phyloP scores from a whole-genome alignment of 92 coral and sea anemone species.

The Micromussa lordhowensis region DNA sequence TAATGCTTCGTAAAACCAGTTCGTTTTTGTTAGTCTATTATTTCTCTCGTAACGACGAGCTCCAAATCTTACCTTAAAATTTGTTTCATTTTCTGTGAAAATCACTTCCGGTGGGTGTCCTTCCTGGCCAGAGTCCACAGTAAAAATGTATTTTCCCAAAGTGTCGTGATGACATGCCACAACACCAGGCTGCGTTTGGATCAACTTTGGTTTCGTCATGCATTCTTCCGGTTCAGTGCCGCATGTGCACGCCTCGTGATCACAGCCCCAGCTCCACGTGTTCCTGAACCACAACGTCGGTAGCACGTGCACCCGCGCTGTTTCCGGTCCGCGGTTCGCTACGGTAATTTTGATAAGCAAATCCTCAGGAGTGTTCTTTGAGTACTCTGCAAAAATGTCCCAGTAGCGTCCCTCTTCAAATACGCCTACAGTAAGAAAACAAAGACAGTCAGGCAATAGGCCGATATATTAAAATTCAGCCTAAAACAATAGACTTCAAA shows the following conservation, averaged over 20 bases:
- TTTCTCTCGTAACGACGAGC: too few species aligned
- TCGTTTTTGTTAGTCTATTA: not conserved
- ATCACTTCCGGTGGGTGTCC: constrained; percentile 65
- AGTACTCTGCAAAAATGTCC: constrained; percentile 87
- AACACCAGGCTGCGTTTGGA: constrained; percentile 64
- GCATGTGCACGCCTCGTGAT: constrained; percentile 70
- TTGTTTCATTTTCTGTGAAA: constrained; percentile 92
- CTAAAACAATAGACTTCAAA: too few species aligned
- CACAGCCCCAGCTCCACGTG: constrained; percentile 92
- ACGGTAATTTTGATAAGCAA: constrained; percentile 80
- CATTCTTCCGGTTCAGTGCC: constrained; percentile 28
- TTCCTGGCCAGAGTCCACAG: constrained; percentile 61
- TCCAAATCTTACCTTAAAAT: constrained; percentile 63
- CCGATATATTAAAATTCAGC: too few species aligned
- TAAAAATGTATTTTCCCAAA: constrained; percentile 69
- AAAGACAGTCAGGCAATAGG: not conserved
- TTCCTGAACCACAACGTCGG: constrained; percentile 93
- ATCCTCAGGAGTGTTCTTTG: constrained; percentile 85
- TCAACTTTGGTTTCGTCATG: constrained; percentile 71
- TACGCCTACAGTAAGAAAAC: constrained; percentile 44
- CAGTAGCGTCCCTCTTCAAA: constrained; percentile 87
- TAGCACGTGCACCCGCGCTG: constrained; percentile 72
- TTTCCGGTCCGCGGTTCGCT: constrained; percentile 87
- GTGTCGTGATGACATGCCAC: constrained; percentile 82
- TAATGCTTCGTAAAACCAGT: not conserved